phyloP scores from a whole-genome alignment of 2,113 vertebrate genomes.

The Rhegmatorhina hoffmannsi region DNA sequence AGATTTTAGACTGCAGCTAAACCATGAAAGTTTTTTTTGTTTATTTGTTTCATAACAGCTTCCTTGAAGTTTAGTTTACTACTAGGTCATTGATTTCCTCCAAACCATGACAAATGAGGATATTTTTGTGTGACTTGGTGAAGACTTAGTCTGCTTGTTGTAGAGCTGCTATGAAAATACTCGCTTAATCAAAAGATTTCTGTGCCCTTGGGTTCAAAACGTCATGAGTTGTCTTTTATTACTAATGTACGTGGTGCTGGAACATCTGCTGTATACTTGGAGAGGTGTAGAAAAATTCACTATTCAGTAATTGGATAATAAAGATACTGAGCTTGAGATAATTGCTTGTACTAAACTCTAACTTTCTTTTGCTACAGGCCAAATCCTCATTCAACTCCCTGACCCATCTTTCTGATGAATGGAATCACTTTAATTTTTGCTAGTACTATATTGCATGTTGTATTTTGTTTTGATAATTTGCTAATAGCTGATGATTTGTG shows the following conservation, averaged over 20 bases:
- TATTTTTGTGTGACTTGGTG: not conserved
- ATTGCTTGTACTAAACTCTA: not conserved
- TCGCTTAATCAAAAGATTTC: conserved; percentile 47
- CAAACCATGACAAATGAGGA: not conserved
- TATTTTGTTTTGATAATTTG: not conserved
- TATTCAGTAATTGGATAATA: conserved; percentile 24
- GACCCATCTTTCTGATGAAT: not conserved
- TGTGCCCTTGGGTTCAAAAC: conserved; percentile 40
- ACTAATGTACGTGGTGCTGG: not conserved
- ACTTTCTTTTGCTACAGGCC: conserved; percentile 5
- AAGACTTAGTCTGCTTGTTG: not conserved
- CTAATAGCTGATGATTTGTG: not conserved
- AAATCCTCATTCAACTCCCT: not conserved
- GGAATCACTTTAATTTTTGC: not conserved
- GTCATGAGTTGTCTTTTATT: conserved; percentile 36
- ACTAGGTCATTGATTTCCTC: not conserved
- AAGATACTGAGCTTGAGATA: conserved; percentile 37
- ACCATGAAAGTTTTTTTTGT: not conserved
- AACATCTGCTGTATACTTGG: conserved; percentile 29
- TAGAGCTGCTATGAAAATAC: conserved; percentile 11
- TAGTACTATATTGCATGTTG: not conserved
- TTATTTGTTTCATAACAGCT: not conserved
- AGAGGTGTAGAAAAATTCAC: conserved; percentile 32
- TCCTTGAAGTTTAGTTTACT: not conserved
- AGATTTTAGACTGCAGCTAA: not conserved